Percentiles rank a stretch among this genome's conserved stretches.
phyloP scores from a whole-genome alignment of 2,888 invertebrate genomes.

The Drosophila pegasa region DNA sequence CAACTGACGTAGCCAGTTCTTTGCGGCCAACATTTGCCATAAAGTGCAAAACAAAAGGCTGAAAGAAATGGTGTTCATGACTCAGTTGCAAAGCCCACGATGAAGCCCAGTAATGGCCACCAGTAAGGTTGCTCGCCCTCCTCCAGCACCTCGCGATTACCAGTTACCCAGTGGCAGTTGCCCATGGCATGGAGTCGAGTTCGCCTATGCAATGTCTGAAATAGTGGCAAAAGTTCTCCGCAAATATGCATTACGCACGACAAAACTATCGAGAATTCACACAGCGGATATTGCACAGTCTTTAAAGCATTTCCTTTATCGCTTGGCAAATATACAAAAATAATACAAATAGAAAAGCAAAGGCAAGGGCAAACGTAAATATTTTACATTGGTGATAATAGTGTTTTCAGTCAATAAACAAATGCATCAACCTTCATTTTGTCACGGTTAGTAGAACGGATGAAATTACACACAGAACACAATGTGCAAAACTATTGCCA shows the following conservation, averaged over 20 bases:
- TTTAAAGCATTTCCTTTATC: slow-evolving; percentile 47
- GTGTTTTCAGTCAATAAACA: slow-evolving; percentile 15
- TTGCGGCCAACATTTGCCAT: slow-evolving; percentile 44
- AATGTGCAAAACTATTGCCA: slow-evolving; percentile 6
- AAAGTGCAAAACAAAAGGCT: slow-evolving; percentile 46
- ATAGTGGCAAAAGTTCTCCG: slow-evolving; percentile 37
- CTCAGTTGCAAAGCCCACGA: slow-evolving; percentile 43
- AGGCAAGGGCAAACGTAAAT: slow-evolving; percentile 52
- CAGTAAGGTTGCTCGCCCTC: slow-evolving; percentile 18
- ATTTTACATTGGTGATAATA: slow-evolving; percentile 16
- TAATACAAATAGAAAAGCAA: slow-evolving; percentile 22
- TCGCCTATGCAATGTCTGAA: slow-evolving; percentile 37
- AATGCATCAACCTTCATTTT: slow-evolving; percentile 30
- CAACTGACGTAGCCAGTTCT: slow-evolving; percentile 45
- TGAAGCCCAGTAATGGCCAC: slow-evolving; percentile 37
- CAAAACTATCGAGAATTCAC: slow-evolving; percentile 32
- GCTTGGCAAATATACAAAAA: slow-evolving; percentile 39
- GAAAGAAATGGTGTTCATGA: slow-evolving; percentile 56
- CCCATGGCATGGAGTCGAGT: slow-evolving; percentile 14
- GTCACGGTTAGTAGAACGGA: slow-evolving; percentile 38
- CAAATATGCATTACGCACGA: slow-evolving; percentile 36
- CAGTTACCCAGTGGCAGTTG: slow-evolving; percentile 13
- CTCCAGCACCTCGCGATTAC: slow-evolving; percentile 4
- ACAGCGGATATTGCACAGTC: slow-evolving; percentile 60
- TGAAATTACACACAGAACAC: slow-evolving; percentile 35